These are phyloP conservation scores for Amblyopsis hoosieri DNA, from an alignment of 2,797 vertebrate genomes.

Conservation along the genomic window DNA sequence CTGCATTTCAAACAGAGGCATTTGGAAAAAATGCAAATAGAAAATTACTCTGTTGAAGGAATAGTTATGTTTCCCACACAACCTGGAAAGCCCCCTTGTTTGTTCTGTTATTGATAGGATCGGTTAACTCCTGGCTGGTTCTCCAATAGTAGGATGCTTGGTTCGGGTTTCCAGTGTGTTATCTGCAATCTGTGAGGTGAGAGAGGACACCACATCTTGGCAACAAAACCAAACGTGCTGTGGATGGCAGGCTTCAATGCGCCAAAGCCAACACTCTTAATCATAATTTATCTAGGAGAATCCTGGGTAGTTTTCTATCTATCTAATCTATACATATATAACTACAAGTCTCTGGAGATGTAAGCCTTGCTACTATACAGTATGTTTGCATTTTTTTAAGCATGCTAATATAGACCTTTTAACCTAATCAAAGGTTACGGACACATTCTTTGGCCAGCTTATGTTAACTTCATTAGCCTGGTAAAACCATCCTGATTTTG, in stretches of 20 bases:
- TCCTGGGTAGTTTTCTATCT: constrained; percentile 10
- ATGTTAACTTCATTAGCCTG: no score
- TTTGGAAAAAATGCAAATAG: constrained; percentile 28
- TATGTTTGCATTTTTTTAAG: neutral
- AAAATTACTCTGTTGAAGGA: constrained; percentile 40
- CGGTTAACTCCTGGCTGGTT: constrained; percentile 49
- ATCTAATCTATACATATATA: constrained; percentile 38
- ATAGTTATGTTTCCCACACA: constrained; percentile 53
- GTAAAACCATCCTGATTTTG: no score
- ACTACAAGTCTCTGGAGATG: constrained; percentile 11
- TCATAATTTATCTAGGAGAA: constrained; percentile 35
- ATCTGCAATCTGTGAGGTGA: constrained; percentile 46
- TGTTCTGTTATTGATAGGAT: constrained; percentile 62
- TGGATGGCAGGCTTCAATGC: constrained; percentile 35
- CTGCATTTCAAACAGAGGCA: constrained; percentile 36
- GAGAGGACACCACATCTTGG: constrained; percentile 54
- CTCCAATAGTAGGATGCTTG: constrained; percentile 48
- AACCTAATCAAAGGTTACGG: no score
- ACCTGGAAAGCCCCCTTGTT: constrained; percentile 46
- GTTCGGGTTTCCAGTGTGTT: constrained; percentile 34
- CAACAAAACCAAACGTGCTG: constrained; percentile 51
- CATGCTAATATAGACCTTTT: neutral
- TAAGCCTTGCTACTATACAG: neutral
- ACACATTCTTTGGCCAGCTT: no score
- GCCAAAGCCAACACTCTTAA: constrained; percentile 13